phyloP scores from a whole-genome alignment of 2,113 vertebrate genomes.

The Erinaceus europaeus region DNA sequence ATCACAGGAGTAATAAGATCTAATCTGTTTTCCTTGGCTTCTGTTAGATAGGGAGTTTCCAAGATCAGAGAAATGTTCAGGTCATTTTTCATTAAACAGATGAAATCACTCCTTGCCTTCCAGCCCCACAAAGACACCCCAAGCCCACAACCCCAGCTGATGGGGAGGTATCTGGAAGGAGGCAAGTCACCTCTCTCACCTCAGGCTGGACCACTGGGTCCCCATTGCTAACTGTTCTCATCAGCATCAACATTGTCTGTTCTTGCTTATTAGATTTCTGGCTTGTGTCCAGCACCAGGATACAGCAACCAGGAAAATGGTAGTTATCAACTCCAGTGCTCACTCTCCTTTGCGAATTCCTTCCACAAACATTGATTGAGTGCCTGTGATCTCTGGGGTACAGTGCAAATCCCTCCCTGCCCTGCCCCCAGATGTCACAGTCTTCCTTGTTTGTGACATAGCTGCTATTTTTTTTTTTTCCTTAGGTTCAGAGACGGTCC shows the following conservation, averaged over 20 bases:
- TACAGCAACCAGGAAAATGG: conserved; percentile 52
- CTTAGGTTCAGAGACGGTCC: neutral
- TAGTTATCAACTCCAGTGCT: conserved; percentile 47
- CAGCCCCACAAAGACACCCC: neutral
- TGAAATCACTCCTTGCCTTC: conserved; percentile 41
- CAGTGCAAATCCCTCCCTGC: neutral
- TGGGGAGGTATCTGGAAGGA: neutral
- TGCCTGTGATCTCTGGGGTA: neutral
- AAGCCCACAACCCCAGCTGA: neutral
- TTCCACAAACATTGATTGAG: conserved; percentile 24
- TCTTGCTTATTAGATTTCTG: conserved; percentile 25
- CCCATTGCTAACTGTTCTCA: neutral
- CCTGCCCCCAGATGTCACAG: neutral
- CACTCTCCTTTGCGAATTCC: conserved; percentile 50
- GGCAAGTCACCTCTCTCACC: neutral
- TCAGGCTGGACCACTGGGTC: neutral
- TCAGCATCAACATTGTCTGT: neutral
- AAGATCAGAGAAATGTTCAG: conserved; percentile 2
- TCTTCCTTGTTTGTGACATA: neutral
- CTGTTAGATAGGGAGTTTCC: conserved; percentile 12
- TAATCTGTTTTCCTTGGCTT: conserved; percentile 57
- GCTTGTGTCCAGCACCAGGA: conserved; percentile 2
- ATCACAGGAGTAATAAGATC: conserved; percentile 9
- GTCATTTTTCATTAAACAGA: conserved; percentile 53
- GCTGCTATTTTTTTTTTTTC: accelerated